A percentile compares a stretch with the other conserved stretches of the same genome.
phyloP scores from a whole-genome alignment of 2,888 invertebrate genomes.

The Sepioteuthis lessoniana region DNA sequence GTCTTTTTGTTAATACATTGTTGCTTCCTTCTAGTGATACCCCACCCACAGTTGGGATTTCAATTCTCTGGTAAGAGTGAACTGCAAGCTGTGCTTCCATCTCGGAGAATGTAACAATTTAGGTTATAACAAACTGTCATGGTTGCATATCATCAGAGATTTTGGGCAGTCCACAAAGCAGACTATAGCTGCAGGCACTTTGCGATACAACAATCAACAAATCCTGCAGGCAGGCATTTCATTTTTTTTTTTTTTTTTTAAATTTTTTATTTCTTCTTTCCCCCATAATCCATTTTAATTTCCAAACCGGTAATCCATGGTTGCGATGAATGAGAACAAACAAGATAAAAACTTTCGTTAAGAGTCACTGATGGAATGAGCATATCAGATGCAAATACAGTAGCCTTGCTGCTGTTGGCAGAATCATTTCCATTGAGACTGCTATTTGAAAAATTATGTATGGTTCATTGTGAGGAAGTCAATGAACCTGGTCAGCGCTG shows the following conservation, averaged over 20 bases:
- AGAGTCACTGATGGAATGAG: constrained; percentile 12
- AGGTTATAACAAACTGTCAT: constrained; percentile 46
- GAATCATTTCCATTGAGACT: background rate
- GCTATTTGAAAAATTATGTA: background rate
- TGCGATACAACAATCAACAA: constrained; percentile 48
- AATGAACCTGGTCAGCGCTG: background rate
- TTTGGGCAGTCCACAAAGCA: constrained; percentile 43
- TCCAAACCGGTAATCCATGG: constrained; percentile 8
- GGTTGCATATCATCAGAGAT: constrained; percentile 46
- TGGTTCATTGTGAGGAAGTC: constrained; percentile 33
- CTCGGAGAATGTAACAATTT: constrained; percentile 33
- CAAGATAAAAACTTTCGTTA: background rate
- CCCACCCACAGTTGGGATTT: background rate
- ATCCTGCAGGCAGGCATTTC: constrained; percentile 35
- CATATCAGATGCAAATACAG: background rate
- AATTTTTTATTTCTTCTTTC: background rate
- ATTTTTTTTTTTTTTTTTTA: background rate
- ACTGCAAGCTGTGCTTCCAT: constrained; percentile 21
- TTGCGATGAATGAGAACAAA: constrained; percentile 33
- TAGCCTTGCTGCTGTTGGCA: constrained; percentile 41
- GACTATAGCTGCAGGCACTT: constrained; percentile 49
- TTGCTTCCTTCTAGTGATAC: constrained; percentile 4
- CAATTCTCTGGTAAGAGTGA: background rate
- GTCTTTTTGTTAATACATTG: background rate
- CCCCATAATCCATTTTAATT: background rate